A percentile compares a stretch with the other conserved stretches of the same genome.
phyloP scores from a whole-genome alignment of 2,888 invertebrate species.

The Diloba caeruleocephala region DNA sequence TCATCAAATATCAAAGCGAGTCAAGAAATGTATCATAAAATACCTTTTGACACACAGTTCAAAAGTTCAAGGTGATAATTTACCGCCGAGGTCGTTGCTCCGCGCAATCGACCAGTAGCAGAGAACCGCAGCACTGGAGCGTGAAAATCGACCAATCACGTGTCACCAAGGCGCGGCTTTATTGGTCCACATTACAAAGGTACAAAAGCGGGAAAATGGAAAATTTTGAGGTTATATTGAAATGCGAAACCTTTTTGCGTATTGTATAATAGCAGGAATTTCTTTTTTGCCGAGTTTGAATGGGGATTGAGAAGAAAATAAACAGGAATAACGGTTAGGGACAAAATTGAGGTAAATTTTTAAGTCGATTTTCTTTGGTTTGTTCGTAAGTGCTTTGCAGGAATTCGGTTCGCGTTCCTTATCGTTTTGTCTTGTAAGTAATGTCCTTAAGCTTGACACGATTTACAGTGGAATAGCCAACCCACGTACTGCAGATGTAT shows the following conservation, averaged over 20 bases:
- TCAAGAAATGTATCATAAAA: conserved; percentile 31
- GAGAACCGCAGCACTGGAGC: conserved; percentile 46
- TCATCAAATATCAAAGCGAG: conserved; percentile 6
- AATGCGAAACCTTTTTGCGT: conserved; percentile 39
- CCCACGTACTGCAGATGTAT: conserved; percentile 22
- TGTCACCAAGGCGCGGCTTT: conserved; percentile 38
- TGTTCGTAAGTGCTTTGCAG: background rate
- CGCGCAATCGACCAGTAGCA: conserved; percentile 59
- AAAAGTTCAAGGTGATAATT: conserved; percentile 67
- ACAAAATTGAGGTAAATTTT: background rate
- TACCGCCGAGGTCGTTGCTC: conserved; percentile 61
- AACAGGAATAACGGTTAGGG: background rate
- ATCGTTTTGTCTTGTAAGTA: background rate
- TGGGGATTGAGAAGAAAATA: conserved; percentile 8
- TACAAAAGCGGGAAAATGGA: conserved; percentile 48
- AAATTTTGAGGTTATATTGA: conserved; percentile 53
- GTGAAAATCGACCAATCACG: conserved; percentile 64
- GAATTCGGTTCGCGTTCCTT: background rate
- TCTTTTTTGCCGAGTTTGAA: conserved; percentile 14
- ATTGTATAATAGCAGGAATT: conserved; percentile 20
- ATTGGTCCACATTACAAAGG: conserved; percentile 57
- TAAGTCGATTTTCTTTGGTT: background rate
- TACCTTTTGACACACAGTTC: conserved; percentile 48
- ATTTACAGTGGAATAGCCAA: conserved; percentile 1
- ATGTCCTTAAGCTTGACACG: conserved; percentile 1